Evolutionary conservation across 2,113 vertebrate genomes (phyloP), one percentile per base, ranked within the genome.

Genomic region (Euleptes europaea): DNA sequence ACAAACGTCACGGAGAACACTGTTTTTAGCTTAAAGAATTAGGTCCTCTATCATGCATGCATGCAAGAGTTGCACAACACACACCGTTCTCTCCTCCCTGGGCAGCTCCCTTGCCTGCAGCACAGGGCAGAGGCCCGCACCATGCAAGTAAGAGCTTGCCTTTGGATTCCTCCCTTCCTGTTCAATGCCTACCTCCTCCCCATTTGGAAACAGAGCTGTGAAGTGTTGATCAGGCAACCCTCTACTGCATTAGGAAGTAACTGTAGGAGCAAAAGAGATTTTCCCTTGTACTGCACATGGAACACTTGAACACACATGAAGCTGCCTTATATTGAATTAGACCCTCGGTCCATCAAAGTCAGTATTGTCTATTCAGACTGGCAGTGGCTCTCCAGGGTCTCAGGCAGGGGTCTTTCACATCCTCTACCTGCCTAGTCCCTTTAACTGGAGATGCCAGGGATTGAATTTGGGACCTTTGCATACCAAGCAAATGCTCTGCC

Each of bases 31-130:
- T n/a, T n/a, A 8, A 10, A 63, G 54, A 31, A 35, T 12, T 31
- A 12, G 17, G 19, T 33, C 28, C 66, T 21, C 38, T 63, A 7
- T 76, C 66, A 42, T 81, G 70, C 35, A 42, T 81, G 70, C 35
- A 1, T 21, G 40, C 75, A 87, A 78, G 31, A 60, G 73, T 87
- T 87, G 80, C 79, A 77, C 54, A 40, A 71, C 21, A 28, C 21
- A 13, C 49, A 60, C 23, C 19, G 14, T 9, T 21, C 31, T 78
- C 38, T 76, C 57, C 49, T 87, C n/a, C 23, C 35, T 21, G 73
- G 80, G 54, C 80, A 82, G 67, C 80, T 82, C 80, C 74, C 80
- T 40, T 65, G 66, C 80, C 85, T 49, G 73, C 26, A 47, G 80
- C 51, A 5, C 5, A 40, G 31, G 83, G 66, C 66, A 33, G 74